phyloP scores from a whole-genome alignment of 2,113 vertebrate genomes.

The Lanius collurio region DNA sequence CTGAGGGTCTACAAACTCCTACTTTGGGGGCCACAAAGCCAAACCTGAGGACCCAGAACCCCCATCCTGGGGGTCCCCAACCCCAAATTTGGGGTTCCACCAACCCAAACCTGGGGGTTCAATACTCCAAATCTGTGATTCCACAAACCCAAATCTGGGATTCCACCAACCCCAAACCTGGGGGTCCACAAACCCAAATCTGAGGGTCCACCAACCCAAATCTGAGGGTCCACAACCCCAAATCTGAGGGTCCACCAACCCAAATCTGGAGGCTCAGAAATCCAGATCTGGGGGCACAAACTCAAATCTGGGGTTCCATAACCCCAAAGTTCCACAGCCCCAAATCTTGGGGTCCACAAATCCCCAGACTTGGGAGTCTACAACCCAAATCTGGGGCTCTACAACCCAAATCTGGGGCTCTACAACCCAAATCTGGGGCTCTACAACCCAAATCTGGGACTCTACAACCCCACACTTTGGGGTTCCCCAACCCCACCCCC shows the following conservation, averaged over 20 bases:
- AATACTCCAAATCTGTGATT: too few relatives aligned
- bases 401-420: too few relatives aligned
- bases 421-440: too few relatives aligned
- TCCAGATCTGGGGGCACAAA: neutral
- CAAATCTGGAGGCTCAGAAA: neutral
- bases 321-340: neutral
- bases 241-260: too few relatives aligned
- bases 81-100: rapidly evolving
- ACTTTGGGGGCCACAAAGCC: rapidly evolving
- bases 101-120: neutral
- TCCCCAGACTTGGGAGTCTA: neutral
- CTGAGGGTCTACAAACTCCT: too few relatives aligned
- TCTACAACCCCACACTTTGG: neutral
- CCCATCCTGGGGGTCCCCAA: too few relatives aligned
- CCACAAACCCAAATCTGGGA: neutral
- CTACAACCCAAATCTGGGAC: too few relatives aligned
- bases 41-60: neutral
- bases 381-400: neutral
- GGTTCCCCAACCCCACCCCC: rapidly evolving
- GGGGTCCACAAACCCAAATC: neutral
- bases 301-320: neutral
- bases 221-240: neutral
- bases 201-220: neutral
- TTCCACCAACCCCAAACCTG: too few relatives aligned
- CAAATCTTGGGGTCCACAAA: neutral